phyloP scores from a whole-genome alignment of 2,797 vertebrate genomes.

The Leptatherina wallacei region DNA sequence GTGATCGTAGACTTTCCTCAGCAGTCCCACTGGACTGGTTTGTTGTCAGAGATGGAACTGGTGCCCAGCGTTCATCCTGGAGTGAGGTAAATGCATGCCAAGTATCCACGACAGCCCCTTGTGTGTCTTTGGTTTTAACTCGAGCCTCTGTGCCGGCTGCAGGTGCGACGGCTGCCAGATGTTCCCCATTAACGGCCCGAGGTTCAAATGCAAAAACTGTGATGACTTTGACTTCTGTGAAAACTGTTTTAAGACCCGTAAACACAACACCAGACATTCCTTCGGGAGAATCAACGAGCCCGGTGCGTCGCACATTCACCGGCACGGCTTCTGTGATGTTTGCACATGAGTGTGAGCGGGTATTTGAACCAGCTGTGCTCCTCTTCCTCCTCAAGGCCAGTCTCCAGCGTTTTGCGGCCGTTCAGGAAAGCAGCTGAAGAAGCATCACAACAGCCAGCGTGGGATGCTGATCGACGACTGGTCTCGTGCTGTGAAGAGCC shows the following conservation, averaged over 20 bases:
- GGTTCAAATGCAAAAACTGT: slow-evolving; percentile 97
- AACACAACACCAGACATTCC: slow-evolving; percentile 93
- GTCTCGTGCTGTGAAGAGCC: slow-evolving; percentile 94
- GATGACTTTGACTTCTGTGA: slow-evolving; percentile 99
- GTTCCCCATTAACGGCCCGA: slow-evolving; percentile 97
- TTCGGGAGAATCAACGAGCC: slow-evolving; percentile 98
- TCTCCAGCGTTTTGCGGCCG: slow-evolving; percentile 94
- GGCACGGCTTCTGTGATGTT: background rate
- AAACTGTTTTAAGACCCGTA: slow-evolving; percentile 96
- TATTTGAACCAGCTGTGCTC: slow-evolving; percentile 3
- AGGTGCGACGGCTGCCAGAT: slow-evolving; percentile 99
- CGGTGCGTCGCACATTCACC: slow-evolving; percentile 76
- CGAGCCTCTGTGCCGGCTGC: background rate
- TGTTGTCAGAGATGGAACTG: slow-evolving; percentile 97
- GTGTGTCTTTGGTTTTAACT: background rate
- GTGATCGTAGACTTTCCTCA: slow-evolving; percentile 98
- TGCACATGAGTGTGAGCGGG: fast-evolving
- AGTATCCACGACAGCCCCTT: background rate
- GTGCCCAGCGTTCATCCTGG: slow-evolving; percentile 97
- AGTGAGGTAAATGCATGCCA: slow-evolving; percentile 86
- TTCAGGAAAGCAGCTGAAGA: slow-evolving; percentile 95
- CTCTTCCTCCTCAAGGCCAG: slow-evolving; percentile 85
- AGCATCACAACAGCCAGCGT: slow-evolving; percentile 90
- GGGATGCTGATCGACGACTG: slow-evolving; percentile 97
- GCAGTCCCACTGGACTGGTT: slow-evolving; percentile 98